Evolutionary conservation across 2,888 invertebrate genomes (phyloP), one percentile per base, ranked within the genome.

Genomic region (Himalopsyche kuldschensis): DNA sequence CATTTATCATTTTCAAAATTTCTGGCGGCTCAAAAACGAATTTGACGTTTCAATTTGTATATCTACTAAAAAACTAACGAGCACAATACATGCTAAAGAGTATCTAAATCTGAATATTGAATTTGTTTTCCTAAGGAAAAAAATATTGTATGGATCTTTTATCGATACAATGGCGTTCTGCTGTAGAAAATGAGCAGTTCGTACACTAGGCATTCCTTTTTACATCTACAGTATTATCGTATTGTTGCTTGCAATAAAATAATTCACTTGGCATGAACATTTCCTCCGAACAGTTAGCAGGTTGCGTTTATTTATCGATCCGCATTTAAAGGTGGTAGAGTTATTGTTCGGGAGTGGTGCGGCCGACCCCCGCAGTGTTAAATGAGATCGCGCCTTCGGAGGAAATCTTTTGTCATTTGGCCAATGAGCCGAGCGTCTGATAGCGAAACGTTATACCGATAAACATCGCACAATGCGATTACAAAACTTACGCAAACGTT

Each of bases 301-400:
- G 84, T 84, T 82, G 80, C 48, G 27, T 24, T 82, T 82, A 82
- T 84, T 84, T 84, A 84, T 84, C 30, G 63, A 69, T 80, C 35
- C 79, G 41, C 27, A 69, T 63, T 80, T 80, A 69, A 80, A 69
- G 41, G 79, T 35, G 79, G 41, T 69, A 63, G 63, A 69, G 69
- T 80, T 80, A 80, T 80, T 75, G 75, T 75, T 41, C 80, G 75
- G 75, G 46, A 75, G 75, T 75, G 46, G 76, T 76, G 69, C 69
- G 20, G 41, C 30, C 75, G 48, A 80, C 80, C 80, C 80, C 80
- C 75, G 80, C 69, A 20, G 80, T 41, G 80, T 31, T 46, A 75
- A 75, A 69, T 69, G 69, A 69, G 69, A 69, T 69, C 69, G 69
- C 69, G 69, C 69, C 69, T 69, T 69, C 69, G 69, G 69, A 69